Evolutionary conservation across 2,113 vertebrate genomes (phyloP).

Genomic region (Ptychochromis oligacanthus): DNA sequence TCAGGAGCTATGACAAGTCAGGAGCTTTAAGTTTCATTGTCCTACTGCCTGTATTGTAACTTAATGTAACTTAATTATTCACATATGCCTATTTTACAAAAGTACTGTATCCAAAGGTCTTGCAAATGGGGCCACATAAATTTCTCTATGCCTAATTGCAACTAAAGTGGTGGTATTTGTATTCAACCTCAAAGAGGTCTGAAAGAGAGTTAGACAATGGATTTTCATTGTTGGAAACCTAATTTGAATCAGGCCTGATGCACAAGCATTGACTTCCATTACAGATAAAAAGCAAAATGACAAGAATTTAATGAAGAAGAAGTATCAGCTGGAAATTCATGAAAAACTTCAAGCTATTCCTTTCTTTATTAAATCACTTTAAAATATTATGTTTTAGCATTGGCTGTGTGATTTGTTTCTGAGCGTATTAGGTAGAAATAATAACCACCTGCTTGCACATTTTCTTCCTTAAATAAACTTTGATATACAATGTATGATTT

Average conservation of each 20-base stretch:
- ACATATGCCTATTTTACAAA: background rate
- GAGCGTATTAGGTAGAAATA: background rate
- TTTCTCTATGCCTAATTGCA: background rate
- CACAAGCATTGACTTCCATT: constrained; percentile 19
- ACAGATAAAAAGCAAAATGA: constrained; percentile 3
- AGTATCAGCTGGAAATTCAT: constrained; percentile 9
- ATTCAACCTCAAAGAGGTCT: constrained; percentile 1
- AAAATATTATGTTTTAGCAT: background rate
- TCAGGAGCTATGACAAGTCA: background rate
- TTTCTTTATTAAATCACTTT: background rate
- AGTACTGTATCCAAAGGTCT: background rate
- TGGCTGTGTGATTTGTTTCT: background rate
- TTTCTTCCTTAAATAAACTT: constrained; percentile 18
- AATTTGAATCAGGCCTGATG: constrained; percentile 28
- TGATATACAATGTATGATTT: background rate
- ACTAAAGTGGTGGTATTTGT: background rate
- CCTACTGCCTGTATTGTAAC: background rate
- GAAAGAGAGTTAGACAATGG: constrained; percentile 6
- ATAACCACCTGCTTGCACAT: constrained; percentile 10
- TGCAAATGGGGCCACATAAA: background rate
- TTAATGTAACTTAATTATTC: background rate
- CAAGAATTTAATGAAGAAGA: constrained; percentile 30
- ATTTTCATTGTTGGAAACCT: constrained; percentile 28
- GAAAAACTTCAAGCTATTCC: background rate
- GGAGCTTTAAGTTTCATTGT: background rate